These are phyloP conservation scores for Chloroceryle amazona DNA, from an alignment of 2,797 vertebrate species.

Conservation along the genomic window DNA sequence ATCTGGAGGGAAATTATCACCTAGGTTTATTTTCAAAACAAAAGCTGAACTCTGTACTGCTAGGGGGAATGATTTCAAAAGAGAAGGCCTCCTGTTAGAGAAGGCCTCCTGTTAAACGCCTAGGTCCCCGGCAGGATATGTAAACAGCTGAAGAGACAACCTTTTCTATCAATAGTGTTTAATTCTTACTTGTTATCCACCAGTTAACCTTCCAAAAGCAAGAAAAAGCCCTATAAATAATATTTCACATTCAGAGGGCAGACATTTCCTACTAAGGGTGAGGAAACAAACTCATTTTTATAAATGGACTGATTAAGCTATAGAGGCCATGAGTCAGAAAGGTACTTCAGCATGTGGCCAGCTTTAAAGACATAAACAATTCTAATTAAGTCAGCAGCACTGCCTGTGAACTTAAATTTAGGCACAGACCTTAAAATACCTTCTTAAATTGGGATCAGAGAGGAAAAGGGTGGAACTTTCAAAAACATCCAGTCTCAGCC, in stretches of 20 bases:
- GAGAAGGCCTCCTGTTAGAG: background rate
- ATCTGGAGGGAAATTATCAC: constrained; percentile 13
- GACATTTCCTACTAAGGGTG: constrained; percentile 31
- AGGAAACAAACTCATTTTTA: constrained; percentile 49
- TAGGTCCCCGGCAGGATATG: background rate
- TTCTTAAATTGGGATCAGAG: constrained; percentile 42
- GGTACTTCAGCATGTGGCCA: constrained; percentile 5
- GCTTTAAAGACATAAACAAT: constrained; percentile 63
- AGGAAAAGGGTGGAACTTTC: background rate
- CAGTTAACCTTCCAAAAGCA: background rate
- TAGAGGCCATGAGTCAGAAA: constrained; percentile 63
- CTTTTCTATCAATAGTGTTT: background rate
- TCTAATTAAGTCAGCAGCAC: constrained; percentile 51
- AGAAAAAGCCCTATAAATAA: constrained; percentile 25
- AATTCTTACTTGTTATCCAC: background rate
- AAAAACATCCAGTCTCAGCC: background rate
- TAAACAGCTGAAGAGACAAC: constrained; percentile 1
- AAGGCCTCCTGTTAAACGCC: background rate
- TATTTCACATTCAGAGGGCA: constrained; percentile 27
- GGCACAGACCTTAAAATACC: constrained; percentile 39
- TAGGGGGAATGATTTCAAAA: background rate
- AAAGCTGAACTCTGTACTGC: constrained; percentile 2
- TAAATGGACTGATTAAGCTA: constrained; percentile 54
- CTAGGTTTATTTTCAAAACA: constrained; percentile 19
- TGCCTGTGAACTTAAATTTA: constrained; percentile 49